Base-by-base conservation (phyloP, 2,797 vertebrate species). In the Selene dorsalis region DNA sequence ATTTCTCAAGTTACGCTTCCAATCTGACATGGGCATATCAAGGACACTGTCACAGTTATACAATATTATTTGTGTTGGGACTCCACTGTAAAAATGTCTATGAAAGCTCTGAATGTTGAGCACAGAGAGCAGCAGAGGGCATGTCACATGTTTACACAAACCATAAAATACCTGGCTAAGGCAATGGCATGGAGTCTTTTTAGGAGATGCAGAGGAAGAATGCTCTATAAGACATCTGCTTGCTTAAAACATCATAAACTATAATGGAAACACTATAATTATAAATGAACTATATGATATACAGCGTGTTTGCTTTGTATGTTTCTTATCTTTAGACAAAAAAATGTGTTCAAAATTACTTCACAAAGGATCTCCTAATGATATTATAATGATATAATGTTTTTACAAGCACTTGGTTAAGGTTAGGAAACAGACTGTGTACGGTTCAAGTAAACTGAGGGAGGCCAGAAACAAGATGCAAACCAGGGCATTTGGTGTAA, bases 51-150 rank as follows among this genome's bases (percentile, higher is more conserved):
- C 53, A 64, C 16, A 50, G 32, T 13, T 41, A 11, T 16, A 26
- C 2, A 59, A 50, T 45, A 50, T 14, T 28, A 56, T 59, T 66
- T 61, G 7, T 69, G 32, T 16, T 58, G 26, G 50, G 53, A 77
- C 30, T 24, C 18, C 20, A 13, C 14, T 64, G 28, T n/a, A 71
- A 64, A 64, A 53, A 16, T 11, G 43, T 70, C 17, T 38, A 16
- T 66, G 39, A 41, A 70, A 38, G 11, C 20, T 38, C 26, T 35
- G 52, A 47, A 63, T 63, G 50, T 28, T 60, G 32, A 17, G 20
- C 48, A n/a, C 26, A 32, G 6, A 67, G 32, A 65, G 41, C 20
- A n/a, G 18, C 9, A 11, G 10, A 28, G 35, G 24, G 41, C 30
- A 30, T 47, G n/a, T 30, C 35, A 52, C 3, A 48, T 26, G 43